These are phyloP conservation scores for Aphidius colemani DNA, from an alignment of 2,888 invertebrate species.

Conservation along the genomic window DNA sequence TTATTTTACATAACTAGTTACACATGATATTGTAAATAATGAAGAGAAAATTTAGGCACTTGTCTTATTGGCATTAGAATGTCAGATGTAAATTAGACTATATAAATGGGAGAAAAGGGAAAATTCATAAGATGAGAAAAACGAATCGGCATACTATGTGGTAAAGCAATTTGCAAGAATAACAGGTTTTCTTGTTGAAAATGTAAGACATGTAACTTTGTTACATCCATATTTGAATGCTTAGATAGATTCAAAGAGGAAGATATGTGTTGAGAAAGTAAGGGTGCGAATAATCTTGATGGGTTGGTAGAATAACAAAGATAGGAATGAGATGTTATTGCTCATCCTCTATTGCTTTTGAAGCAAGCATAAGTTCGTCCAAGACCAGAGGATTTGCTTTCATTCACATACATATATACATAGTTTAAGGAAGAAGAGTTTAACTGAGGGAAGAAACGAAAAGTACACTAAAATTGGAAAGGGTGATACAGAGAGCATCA, in stretches of 20 bases:
- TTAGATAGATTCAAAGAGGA: no score
- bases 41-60: no score
- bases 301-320: slow-evolving; percentile 28
- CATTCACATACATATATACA: neutral
- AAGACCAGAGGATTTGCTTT: neutral
- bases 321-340: slow-evolving; percentile 10
- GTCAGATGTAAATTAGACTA: slow-evolving; percentile 22
- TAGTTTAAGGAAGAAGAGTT: slow-evolving; percentile 22
- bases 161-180: slow-evolving; percentile 33
- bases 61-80: slow-evolving; percentile 17
- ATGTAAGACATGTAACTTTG: slow-evolving; percentile 25
- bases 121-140: slow-evolving; percentile 10
- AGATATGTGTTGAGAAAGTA: no score
- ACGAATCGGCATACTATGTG: slow-evolving; percentile 14
- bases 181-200: slow-evolving; percentile 25
- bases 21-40: no score
- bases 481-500: slow-evolving; percentile 13
- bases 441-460: slow-evolving; percentile 24
- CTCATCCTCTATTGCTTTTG: neutral
- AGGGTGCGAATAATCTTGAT: slow-evolving; percentile 28
- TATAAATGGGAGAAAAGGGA: slow-evolving; percentile 21
- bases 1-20: no score
- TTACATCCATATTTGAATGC: neutral
- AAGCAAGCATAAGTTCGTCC: neutral
- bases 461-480: slow-evolving; percentile 7